Evolutionary conservation across 2,888 invertebrate genomes (phyloP), one percentile per base, ranked within the genome.

Genomic region (Tenthredo distinguenda): DNA sequence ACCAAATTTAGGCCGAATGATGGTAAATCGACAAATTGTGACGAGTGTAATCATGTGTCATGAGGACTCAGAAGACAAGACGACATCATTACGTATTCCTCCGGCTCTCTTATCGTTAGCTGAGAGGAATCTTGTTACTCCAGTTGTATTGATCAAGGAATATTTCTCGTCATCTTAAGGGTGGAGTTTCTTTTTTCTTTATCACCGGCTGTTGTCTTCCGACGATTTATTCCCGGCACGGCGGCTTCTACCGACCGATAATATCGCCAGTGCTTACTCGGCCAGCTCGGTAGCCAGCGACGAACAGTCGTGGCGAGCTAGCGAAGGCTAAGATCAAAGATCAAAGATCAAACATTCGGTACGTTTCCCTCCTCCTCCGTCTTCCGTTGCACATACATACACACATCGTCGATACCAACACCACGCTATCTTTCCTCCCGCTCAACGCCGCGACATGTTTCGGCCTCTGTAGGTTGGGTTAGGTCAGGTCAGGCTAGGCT

Each of bases 311-410:
- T 47, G 72, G 47, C 43, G 40, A 31, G 43, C 43, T 10, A 31
- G 43, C 43, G 77, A 77, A 50, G 50, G 77, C 77, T 77, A 50
- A 50, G 47, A 77, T 77, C 77, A 55, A 77, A 77, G 77, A 77
- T 77, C 77, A 77, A 50, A 77, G 77, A 77, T 77, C 77, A 77
- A 77, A 50, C 77, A 77, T 77, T 77, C 77, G 77, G 77, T 55
- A 34, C 18, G 43, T 43, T 74, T 40, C 43, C 74, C 68, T 34
- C 34, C 34, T 34, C 15, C 34, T 47, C 12, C 26, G 72, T 72
- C 37, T 72, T 72, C 37, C 40, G 37, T 40, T 18, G 72, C n/a
- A 72, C 40, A 31, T 50, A 76, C 31, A 76, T 26, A 50, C 50
- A 50, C 21, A 47, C 40, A 18, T 76, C 47, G 76, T 62, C 26